Percentiles rank a stretch among this genome's conserved stretches.
Conservation (phyloP, 2,113 vertebrate genomes). For the Mus pahari region DNA sequence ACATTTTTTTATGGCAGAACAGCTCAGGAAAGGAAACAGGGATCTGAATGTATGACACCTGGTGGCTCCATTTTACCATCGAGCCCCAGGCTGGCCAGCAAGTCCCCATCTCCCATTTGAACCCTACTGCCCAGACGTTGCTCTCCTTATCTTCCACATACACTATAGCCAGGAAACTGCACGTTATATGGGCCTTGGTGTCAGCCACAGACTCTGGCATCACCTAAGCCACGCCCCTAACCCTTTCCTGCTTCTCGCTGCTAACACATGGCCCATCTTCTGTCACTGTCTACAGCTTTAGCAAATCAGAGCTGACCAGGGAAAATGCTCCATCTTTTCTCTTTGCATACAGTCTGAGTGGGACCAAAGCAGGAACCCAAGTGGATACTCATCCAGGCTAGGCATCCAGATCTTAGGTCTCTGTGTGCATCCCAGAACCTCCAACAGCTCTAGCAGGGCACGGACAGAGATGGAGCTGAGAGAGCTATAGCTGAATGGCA, state of each 20-base stretch:
- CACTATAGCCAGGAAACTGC: neutral
- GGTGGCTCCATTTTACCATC: neutral
- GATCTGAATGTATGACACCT: neutral
- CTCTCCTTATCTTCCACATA: neutral
- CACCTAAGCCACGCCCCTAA: neutral
- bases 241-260: neutral
- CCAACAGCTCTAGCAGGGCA: neutral
- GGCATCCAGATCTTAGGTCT: neutral
- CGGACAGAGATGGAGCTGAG: neutral
- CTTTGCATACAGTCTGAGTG: neutral
- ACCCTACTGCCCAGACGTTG: neutral
- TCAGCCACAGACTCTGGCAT: accelerated
- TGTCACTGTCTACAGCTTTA: no score
- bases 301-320: neutral
- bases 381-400: neutral
- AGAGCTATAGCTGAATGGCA: neutral
- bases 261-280: neutral
- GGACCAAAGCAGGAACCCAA: neutral
- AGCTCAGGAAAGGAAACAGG: neutral
- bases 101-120: neutral
- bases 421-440: neutral
- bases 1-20: neutral
- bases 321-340: neutral
- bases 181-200: neutral
- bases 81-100: neutral